Evolutionary conservation across 2,888 invertebrate species (phyloP).

Genomic region (Nycteola revayana): DNA sequence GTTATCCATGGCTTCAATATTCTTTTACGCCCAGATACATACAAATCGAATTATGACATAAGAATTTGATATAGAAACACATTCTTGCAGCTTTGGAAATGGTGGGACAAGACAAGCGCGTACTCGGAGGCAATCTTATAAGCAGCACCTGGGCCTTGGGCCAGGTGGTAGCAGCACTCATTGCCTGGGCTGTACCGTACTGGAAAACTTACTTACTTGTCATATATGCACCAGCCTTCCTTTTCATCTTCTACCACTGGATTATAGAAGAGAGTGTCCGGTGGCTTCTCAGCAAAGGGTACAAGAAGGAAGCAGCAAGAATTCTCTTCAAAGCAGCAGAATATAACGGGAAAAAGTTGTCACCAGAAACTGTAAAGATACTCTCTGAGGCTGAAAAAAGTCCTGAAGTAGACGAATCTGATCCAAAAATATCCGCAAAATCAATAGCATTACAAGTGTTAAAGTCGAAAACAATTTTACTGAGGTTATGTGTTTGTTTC

Average conservation of each 20-base stretch:
- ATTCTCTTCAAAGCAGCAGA: constrained; percentile 73
- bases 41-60: too few relatives aligned
- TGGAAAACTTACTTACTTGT: constrained; percentile 84
- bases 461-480: constrained; percentile 14
- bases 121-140: constrained; percentile 84
- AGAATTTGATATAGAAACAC: too few relatives aligned
- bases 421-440: not conserved
- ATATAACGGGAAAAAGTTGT: constrained; percentile 58
- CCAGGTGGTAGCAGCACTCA: constrained; percentile 81
- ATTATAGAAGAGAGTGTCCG: constrained; percentile 85
- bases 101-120: constrained; percentile 84
- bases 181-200: constrained; percentile 83
- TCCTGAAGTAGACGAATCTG: not conserved
- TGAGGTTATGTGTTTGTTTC: constrained; percentile 17
- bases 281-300: constrained; percentile 85
- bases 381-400: constrained; percentile 28
- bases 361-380: constrained; percentile 48
- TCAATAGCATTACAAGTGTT: constrained; percentile 7
- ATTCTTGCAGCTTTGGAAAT: constrained; percentile 83
- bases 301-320: constrained; percentile 73
- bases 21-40: too few relatives aligned
- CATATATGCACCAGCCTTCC: constrained; percentile 83
- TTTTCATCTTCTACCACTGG: constrained; percentile 83
- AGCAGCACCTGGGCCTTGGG: constrained; percentile 85
- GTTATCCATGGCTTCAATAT: too few relatives aligned